These are phyloP conservation scores for Nesogale talazaci DNA, from an alignment of 2,113 vertebrate species.

Conservation along the genomic window DNA sequence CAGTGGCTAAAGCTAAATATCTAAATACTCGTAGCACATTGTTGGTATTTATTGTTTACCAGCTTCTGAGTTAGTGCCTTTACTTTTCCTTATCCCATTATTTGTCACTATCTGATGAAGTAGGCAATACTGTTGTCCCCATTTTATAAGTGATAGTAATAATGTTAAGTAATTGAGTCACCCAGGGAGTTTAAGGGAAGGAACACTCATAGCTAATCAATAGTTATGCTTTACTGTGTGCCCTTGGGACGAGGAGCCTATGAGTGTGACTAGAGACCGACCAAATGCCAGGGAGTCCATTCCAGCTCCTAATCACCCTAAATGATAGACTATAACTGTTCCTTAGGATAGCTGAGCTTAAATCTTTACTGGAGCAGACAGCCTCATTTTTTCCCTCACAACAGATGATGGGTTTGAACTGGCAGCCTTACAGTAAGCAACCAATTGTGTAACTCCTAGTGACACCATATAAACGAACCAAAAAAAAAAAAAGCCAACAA, in stretches of 20 bases:
- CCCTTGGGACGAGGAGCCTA: neutral
- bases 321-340: no score
- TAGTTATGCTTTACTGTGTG: neutral
- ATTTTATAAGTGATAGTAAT: slow-evolving; percentile 36
- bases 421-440: no score
- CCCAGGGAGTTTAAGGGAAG: neutral
- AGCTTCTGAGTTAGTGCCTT: slow-evolving; percentile 12
- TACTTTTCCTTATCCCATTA: slow-evolving; percentile 9
- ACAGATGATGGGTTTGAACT: no score
- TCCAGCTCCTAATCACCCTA: no score
- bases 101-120: slow-evolving; percentile 19
- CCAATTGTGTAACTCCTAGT: no score
- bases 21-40: neutral
- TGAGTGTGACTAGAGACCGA: neutral
- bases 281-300: no score
- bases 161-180: slow-evolving; percentile 35
- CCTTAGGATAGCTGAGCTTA: no score
- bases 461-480: no score
- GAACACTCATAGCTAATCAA: neutral
- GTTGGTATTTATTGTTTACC: slow-evolving; percentile 22
- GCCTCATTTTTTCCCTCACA: no score
- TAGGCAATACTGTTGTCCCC: neutral
- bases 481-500: no score
- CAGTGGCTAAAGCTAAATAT: slow-evolving; percentile 6
- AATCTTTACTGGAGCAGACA: no score